Evolutionary conservation across 2,113 vertebrate genomes (phyloP), one percentile per base, ranked within the genome.

Genomic region (Triplophysa dalaica): DNA sequence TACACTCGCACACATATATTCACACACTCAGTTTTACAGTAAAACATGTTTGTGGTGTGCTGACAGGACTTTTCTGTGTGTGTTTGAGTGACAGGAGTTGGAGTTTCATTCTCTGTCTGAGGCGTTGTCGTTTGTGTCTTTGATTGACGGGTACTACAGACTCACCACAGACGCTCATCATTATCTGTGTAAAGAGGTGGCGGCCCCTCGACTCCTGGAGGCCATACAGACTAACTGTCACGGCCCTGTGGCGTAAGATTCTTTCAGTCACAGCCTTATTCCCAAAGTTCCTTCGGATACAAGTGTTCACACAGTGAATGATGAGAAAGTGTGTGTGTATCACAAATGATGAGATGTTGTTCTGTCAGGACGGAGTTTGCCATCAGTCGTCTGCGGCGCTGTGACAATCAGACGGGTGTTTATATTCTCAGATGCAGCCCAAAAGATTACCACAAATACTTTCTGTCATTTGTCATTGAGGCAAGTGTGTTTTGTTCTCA

Each of bases 111-210:
- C 95, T 9, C 92, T 98, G 86, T 88, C 89, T 43, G 95, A 96
- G 87, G 96, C 97, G 10, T 90, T 97, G 75, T 99, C 97, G 5
- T 99, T 98, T 77, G 95, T 97, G 0, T 97, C 97, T 4, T 85
- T 99, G 83, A 95, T 99, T 74, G 98, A 99, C 77, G 98, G 98
- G 22, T 99, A 98, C 88, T 99, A 96, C 86, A 94, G 96, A 87
- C 91, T 98, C 70, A 98, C 96, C 7, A 93, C 95, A 0, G 96
- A 99, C 81, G 94, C 95, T 3, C 96, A 99, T 86, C 96, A 98
- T 89, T 99, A 95, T 83, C 93, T 99, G 84, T 99, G 97, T 81
- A 99, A 97, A 91, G 97, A 98, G 87, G 95, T 98, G 58, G 96
- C 93, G 11, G 93, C 97, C 21, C 96, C 96, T 16, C 91, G 93